Conservation (phyloP, 2,113 vertebrate species). For the crab-eating macaque (Macaca fascicularis) region T2T-MFA8v1.1 NC_088377.1:26526501-26527000, state of each 20-base stretch:
- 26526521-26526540: not conserved
- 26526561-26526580: not conserved
- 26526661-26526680: not conserved
- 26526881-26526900: not conserved
- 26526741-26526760: not conserved
- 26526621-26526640: not conserved
- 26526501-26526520: not conserved
- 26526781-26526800: not conserved
- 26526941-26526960: not conserved
- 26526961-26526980: not conserved
- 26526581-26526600: not conserved
- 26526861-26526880: not conserved
- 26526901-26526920: not conserved
- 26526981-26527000: not conserved
- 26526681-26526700: not conserved
- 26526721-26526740: not conserved
- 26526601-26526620: not conserved
- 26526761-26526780: not conserved
- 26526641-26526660: not conserved
- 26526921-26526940: not conserved
- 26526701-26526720: not conserved
- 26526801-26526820: not conserved
- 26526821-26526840: not conserved
- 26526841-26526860: not conserved
- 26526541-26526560: not conserved